A percentile compares a stretch with the other conserved stretches of the same genome.
Evolutionary conservation across 2,888 invertebrate genomes (phyloP).

Genomic region (Bursaphelenchus okinawaensis): DNA sequence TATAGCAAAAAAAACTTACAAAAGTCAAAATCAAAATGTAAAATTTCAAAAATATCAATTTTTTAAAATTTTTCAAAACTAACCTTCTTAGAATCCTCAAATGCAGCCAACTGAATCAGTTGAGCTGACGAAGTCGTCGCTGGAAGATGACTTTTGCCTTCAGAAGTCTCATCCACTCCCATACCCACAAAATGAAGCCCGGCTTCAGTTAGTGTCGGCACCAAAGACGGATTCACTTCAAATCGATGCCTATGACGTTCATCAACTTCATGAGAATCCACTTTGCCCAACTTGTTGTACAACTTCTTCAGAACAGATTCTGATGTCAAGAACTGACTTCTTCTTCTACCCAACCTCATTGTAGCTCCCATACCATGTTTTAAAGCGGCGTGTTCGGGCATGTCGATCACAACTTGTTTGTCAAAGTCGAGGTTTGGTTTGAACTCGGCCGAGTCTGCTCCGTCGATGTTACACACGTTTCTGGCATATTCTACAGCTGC

Average conservation of each 20-base stretch:
- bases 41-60: too few species aligned
- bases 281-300: conserved; percentile 6
- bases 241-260: conserved; percentile 95
- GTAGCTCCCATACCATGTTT: conserved; percentile 79
- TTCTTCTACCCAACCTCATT: conserved; percentile 90
- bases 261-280: conserved; percentile 65
- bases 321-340: conserved; percentile 71
- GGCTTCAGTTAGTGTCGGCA: conserved; percentile 71
- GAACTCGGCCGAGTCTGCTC: conserved; percentile 82
- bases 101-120: conserved; percentile 39
- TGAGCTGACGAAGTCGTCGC: conserved; percentile 40
- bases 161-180: conserved; percentile 64
- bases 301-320: conserved; percentile 62
- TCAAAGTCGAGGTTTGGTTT: conserved; percentile 56
- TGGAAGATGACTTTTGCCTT: conserved; percentile 14
- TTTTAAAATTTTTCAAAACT: too few species aligned
- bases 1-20: neutral
- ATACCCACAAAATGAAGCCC: conserved; percentile 77
- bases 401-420: conserved; percentile 71
- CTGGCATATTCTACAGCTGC: conserved; percentile 89
- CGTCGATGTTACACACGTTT: conserved; percentile 71
- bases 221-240: conserved; percentile 81
- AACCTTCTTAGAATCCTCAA: neutral
- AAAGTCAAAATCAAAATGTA: too few species aligned
- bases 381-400: conserved; percentile 94